Evolutionary conservation across 2,113 vertebrate species (phyloP), one percentile per base, ranked within the genome.

Genomic region (Ciconia boyciana): DNA sequence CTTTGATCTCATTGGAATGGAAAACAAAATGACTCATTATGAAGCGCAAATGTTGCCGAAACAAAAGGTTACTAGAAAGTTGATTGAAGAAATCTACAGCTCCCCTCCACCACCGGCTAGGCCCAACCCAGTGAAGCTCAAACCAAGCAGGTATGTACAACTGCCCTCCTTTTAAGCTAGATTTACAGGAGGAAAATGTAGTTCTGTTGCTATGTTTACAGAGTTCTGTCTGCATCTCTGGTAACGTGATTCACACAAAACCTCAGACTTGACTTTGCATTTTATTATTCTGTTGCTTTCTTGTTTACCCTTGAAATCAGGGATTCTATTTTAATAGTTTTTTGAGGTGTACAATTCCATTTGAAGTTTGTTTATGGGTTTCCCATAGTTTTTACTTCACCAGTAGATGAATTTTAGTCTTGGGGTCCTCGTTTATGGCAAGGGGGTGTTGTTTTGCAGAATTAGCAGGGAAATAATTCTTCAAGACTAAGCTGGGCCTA

Each of bases 1-100:
- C 54, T 99, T 99, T 95, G 98, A 99, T 97, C 97, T 99, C 94
- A 98, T 99, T 79, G 98, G 98, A 90, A 98, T 99, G n/a, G 99
- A 99, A 97, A 98, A 97, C 96, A 97, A 95, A 92, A 97, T 99
- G 97, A 99, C 98, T 36, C 98, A 96, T 32, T 99, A 99, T 80
- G 98, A 99, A 96, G 98, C 98, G 15, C 98, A 99, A 87, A 92
- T 98, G 15, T 78, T 99, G 32, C 99, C 99, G n/a, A 99, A 98
- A 94, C 98, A 99, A n/a, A 98, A 99, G 86, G 90, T 99, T 91
- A 98, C 98, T 55, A 98, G 98, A 94, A 99, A 99, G 87, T 84
- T 99, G 49, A 99, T 99, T 60, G 99, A 99, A 96, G 99, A 99
- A 96, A 99, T 99, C 93, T 98, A 99, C 98, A 97, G 91, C 34